Evolutionary conservation across 2,113 vertebrate genomes (phyloP).

Genomic region (Thryonomys swinderianus): DNA sequence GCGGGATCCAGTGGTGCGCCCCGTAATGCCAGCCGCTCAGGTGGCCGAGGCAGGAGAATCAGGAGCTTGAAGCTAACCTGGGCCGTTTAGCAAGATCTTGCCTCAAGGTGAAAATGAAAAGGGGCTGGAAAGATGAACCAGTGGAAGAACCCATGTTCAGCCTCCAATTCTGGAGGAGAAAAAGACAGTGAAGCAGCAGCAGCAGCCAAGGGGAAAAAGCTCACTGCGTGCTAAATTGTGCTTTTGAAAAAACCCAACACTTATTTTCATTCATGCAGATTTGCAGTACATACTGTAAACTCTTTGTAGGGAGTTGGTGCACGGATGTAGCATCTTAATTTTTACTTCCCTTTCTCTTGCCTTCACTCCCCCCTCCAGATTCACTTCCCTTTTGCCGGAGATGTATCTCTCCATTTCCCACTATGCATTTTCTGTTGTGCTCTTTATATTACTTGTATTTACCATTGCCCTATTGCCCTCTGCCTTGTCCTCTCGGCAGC

Average conservation of each 20-base stretch:
- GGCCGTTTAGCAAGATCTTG: neutral
- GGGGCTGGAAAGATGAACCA: neutral
- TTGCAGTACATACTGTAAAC: neutral
- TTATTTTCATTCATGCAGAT: neutral
- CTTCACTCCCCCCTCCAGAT: neutral
- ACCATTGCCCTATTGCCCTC: neutral
- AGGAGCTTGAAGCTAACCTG: neutral
- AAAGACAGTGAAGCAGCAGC: neutral
- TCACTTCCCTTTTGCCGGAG: neutral
- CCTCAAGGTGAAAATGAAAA: neutral
- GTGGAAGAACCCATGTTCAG: neutral
- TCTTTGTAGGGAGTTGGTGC: neutral
- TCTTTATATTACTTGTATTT: neutral
- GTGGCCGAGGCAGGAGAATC: neutral
- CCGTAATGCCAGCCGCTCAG: neutral
- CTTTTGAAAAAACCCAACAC: neutral
- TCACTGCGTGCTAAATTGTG: no score
- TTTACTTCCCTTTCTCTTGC: neutral
- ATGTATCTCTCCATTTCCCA: neutral
- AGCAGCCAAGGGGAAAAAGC: neutral
- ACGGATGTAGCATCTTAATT: no score
- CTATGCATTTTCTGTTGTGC: neutral
- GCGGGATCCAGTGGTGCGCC: neutral
- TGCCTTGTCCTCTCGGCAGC: neutral
- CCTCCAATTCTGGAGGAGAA: neutral